phyloP scores from a whole-genome alignment of 2,888 invertebrate genomes.

The Drosophila paucipuncta region DNA sequence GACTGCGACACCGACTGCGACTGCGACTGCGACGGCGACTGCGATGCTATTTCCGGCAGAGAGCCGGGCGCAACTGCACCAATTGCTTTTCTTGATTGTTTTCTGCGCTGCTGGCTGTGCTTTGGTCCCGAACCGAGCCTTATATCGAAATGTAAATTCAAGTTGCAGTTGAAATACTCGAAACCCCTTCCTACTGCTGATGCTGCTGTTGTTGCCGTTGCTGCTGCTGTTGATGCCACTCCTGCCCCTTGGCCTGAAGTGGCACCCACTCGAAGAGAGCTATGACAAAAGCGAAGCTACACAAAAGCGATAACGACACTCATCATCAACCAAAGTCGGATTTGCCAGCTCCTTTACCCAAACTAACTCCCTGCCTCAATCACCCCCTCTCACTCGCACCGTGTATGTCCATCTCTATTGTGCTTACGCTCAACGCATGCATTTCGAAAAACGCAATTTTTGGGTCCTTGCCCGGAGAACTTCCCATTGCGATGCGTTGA shows the following conservation, averaged over 20 bases:
- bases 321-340: conserved; percentile 80
- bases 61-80: conserved; percentile 38
- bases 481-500: conserved; percentile 58
- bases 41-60: conserved; percentile 33
- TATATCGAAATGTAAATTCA: conserved; percentile 77
- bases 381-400: conserved; percentile 3
- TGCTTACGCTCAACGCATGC: conserved; percentile 44
- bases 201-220: background rate
- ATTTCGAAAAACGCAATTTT: conserved; percentile 76
- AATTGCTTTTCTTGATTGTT: conserved; percentile 78
- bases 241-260: background rate
- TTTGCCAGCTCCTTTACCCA: conserved; percentile 58
- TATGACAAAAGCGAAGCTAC: conserved; percentile 69
- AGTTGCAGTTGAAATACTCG: conserved; percentile 64
- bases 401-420: conserved; percentile 7
- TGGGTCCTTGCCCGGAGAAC: conserved; percentile 50
- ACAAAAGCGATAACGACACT: conserved; percentile 82
- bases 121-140: conserved; percentile 38
- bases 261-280: conserved; percentile 29
- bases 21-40: background rate
- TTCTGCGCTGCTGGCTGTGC: conserved; percentile 44
- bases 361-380: conserved; percentile 27
- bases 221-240: background rate
- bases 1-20: conserved; percentile 25
- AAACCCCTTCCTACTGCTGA: background rate